These are phyloP conservation scores for Yponomeuta malinellus DNA, from an alignment of 2,888 invertebrate species.

Conservation along the genomic window DNA sequence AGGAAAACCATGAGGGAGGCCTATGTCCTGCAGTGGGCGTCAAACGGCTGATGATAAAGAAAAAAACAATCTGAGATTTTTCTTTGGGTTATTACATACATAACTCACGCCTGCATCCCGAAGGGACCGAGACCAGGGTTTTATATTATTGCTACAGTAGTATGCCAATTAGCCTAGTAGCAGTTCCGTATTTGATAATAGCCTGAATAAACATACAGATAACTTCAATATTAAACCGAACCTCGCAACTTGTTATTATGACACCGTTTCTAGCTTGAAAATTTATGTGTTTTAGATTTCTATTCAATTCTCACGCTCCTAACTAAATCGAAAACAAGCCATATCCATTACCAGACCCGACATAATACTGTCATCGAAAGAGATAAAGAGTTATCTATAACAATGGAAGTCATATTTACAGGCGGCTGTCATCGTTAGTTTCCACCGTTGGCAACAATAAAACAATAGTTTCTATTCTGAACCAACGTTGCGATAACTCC, in stretches of 20 bases:
- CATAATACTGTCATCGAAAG: not conserved
- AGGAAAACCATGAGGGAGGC: no score
- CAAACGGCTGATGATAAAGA: no score
- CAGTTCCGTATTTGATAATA: no score
- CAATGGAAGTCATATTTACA: conserved; percentile 1
- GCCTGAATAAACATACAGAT: not conserved
- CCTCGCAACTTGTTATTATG: not conserved
- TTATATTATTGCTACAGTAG: no score
- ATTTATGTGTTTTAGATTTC: not conserved
- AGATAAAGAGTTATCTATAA: conserved; percentile 7
- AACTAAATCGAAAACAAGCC: not conserved
- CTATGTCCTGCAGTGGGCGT: no score
- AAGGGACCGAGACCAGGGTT: no score
- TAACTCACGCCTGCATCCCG: no score
- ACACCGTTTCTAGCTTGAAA: not conserved
- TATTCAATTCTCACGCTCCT: not conserved
- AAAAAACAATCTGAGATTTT: no score
- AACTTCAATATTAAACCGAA: not conserved
- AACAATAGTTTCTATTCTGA: conserved; percentile 10
- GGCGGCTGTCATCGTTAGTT: conserved; percentile 5
- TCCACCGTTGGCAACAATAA: conserved; percentile 9
- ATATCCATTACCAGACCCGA: not conserved
- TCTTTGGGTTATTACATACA: no score
- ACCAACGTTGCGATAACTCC: conserved; percentile 12
- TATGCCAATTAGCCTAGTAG: no score